Base-by-base conservation (phyloP, 2,797 vertebrate genomes). In the Notolabrus celidotus region DNA sequence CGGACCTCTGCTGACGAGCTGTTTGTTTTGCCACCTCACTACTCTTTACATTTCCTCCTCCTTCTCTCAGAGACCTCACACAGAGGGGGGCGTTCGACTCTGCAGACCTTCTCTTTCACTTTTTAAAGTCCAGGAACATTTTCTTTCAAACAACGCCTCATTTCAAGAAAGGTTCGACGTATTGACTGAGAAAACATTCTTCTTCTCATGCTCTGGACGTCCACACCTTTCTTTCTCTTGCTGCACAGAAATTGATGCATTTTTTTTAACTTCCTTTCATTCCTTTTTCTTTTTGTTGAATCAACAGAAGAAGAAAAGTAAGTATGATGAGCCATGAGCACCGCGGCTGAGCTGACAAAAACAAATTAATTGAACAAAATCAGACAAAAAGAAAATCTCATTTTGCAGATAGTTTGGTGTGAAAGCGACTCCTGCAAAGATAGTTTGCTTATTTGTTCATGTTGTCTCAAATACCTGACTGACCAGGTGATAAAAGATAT, bases 1-100 rank as follows among this genome's bases (percentile, higher is more conserved):
- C 60, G 67, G 83, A 79, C 83, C 84, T 78, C 65, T 67, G 74
- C 70, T 72, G 80, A 85, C 36, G 22, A 79, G 68, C 67, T 63
- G 59, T 55, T 79, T 71, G 67, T 86, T 76, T 78, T 61, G 56
- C 63, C 66, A 57, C 62, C 73, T 72, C 55, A 67, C 27, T 42
- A 39, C 69, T 74, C 71, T 74, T 65, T 66, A 31, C 23, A 54
- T 58, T 46, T 67, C 59, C 43, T 47, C 29, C 38, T 61, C 43
- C 57, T 45, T 15, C 52, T 47, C 45, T 52, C 45, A 39, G 17
- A 46, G 20, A 36, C 23, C 31, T 15, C 42, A 64, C 22, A 52
- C 12, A 53, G 19, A 57, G 34, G 41, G 22, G 38, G 33, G 41
- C 61, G 39, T 67, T 71, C 42, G 47, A 53, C 16, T 52, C 50